Evolutionary conservation across 2,113 vertebrate species (phyloP).

Genomic region (Uropsilus gracilis): DNA sequence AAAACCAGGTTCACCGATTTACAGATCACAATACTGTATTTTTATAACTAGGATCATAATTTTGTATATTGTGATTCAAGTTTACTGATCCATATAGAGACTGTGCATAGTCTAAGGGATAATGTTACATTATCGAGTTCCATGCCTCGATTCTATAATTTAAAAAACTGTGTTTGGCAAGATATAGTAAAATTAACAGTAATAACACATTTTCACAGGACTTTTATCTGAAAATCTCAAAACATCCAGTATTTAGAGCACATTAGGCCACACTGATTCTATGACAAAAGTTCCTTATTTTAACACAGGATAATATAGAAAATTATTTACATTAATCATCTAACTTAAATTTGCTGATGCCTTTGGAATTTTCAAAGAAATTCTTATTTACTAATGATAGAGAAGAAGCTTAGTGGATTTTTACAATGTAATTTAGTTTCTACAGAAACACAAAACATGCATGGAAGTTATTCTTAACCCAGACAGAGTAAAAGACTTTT

Average conservation of each 20-base stretch:
- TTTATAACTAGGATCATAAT: background rate
- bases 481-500: background rate
- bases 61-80: conserved; percentile 25
- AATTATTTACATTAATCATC: conserved; percentile 26
- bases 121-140: background rate
- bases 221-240: conserved; percentile 49
- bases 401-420: background rate
- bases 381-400: background rate
- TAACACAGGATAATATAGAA: background rate
- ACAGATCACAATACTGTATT: background rate
- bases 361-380: conserved; percentile 57
- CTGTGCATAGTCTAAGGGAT: background rate
- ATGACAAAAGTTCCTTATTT: conserved; percentile 38
- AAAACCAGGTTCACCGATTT: background rate
- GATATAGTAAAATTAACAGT: conserved; percentile 22
- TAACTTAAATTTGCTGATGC: background rate
- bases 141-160: conserved; percentile 8
- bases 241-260: conserved; percentile 22
- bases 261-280: background rate
- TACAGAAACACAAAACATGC: background rate
- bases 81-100: background rate
- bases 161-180: conserved; percentile 18
- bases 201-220: conserved; percentile 16
- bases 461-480: background rate
- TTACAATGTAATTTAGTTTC: conserved; percentile 38